Base-by-base conservation (phyloP, 2,113 vertebrate species). In the Smithornis capensis region DNA sequence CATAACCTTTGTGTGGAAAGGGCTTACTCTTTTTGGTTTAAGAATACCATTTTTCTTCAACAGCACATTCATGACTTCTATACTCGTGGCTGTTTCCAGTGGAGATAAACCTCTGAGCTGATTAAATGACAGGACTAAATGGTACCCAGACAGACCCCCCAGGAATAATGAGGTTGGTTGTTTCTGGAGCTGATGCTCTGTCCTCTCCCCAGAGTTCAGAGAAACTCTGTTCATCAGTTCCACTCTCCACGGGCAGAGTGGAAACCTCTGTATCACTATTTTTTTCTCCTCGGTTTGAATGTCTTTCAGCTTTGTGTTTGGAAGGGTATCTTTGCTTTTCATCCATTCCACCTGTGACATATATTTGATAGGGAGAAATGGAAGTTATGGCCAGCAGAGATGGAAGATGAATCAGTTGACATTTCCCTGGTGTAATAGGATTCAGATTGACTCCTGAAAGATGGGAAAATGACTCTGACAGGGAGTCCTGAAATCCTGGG, bases 1-100 rank as follows among this genome's bases (percentile, higher is more conserved):
- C 59, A 81, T 93, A 95, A 95, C 87, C 96, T 84, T 92, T 90
- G 74, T 49, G 67, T 29, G 57, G 57, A 91, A 91, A 89, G 67
- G 50, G 80, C 65, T 97, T 37, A 33, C 44, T 57, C 29, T 79
- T 90, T 55, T 73, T 78, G 89, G 63, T 47, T 87, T 24, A 37
- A 81, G 69, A 78, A 77, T 37, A 42, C 21, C 15, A 64, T 89
- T 93, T 94, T 82, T 83, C 83, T 93, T 93, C 42, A 63, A 22
- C 1, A 7, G 45, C 17, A 12, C 1, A 2, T 56, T 91, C 67
- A 16, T 55, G 67, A 14, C 52, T 87, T 82, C 35, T 44, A 13
- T 40, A 24, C 9, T 56, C 4, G 2, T 42, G 93, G 38, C 59
- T 79, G 74, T 57, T 79, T 71, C 56, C 73, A 44, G 60, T 6